Evolutionary conservation across 2,113 vertebrate species (phyloP), one percentile per base, ranked within the genome.

Genomic region (Tauraco erythrolophus): DNA sequence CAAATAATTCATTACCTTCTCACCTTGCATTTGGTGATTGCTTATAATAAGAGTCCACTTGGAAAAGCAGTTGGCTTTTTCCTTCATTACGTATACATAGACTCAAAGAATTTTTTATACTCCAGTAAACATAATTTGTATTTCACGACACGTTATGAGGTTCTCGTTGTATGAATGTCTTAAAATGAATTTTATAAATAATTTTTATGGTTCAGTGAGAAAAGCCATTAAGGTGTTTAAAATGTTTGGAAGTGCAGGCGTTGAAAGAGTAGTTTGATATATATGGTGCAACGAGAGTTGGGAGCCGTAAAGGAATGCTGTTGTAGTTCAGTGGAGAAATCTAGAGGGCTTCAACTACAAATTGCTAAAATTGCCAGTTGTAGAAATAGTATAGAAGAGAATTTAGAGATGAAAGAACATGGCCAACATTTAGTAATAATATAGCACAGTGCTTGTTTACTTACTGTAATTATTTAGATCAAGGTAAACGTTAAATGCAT

Each of bases 221-320:
- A 97, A 98, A 98, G 79, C 95, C 95, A 97, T 98, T 98, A 98
- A 97, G 88, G 95, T 97, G 90, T 97, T 98, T 97, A 97, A 98
- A 98, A 96, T 96, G 87, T 97, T 97, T 97, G 95, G 85, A 97
- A 97, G 76, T 96, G 96, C 94, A 97, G 77, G 94, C 76, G 89
- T 92, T 95, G 97, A 96, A 97, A 98, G 96, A 95, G 94, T 33
- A 89, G 83, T 91, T 98, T 97, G 92, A 97, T 98, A 62, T 91
- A 97, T 94, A 60, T 68, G 94, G 89, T 94, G 93, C 81, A 87
- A 13, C 76, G 94, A 94, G 96, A 94, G 78, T 9, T 92, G 93
- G 64, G 87, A 95, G 92, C 92, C 82, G 91, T 81, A 92, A 68
- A 88, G 93, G 37, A 94, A 82, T 9, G 60, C 19, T 76, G 65